These are phyloP conservation scores for Tupiocoris notatus DNA, from an alignment of 2,888 invertebrate genomes.

Conservation along the genomic window DNA sequence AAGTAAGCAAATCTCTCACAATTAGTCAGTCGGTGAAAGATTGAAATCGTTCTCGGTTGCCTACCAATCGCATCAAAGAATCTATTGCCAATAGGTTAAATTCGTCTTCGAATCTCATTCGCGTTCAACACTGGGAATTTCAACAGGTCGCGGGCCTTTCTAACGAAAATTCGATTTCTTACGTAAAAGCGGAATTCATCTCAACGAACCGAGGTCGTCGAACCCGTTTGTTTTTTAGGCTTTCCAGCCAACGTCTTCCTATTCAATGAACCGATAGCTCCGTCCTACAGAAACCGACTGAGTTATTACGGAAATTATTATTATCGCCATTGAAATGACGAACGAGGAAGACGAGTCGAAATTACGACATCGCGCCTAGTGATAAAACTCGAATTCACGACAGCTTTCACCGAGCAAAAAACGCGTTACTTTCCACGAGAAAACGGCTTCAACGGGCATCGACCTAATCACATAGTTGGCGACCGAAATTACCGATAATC, in stretches of 20 bases:
- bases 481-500: neutral
- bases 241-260: too few relatives aligned
- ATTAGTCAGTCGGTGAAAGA: too few relatives aligned
- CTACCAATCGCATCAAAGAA: too few relatives aligned
- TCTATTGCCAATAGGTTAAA: too few relatives aligned
- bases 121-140: too few relatives aligned
- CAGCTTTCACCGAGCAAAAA: neutral
- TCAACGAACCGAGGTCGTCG: neutral
- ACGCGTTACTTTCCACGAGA: neutral
- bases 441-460: neutral
- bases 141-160: too few relatives aligned
- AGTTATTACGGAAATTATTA: neutral
- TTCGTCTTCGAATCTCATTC: too few relatives aligned
- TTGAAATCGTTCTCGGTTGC: too few relatives aligned
- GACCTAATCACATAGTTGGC: neutral
- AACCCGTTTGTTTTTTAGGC: neutral
- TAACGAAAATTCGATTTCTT: neutral
- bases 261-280: neutral
- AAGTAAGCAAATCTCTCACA: too few relatives aligned
- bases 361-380: neutral
- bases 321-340: neutral
- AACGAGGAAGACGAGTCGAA: too few relatives aligned
- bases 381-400: neutral
- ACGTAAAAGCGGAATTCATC: neutral
- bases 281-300: neutral